These are phyloP conservation scores for Pungitius pungitius DNA, from an alignment of 2,113 vertebrate species.

Conservation along the genomic window DNA sequence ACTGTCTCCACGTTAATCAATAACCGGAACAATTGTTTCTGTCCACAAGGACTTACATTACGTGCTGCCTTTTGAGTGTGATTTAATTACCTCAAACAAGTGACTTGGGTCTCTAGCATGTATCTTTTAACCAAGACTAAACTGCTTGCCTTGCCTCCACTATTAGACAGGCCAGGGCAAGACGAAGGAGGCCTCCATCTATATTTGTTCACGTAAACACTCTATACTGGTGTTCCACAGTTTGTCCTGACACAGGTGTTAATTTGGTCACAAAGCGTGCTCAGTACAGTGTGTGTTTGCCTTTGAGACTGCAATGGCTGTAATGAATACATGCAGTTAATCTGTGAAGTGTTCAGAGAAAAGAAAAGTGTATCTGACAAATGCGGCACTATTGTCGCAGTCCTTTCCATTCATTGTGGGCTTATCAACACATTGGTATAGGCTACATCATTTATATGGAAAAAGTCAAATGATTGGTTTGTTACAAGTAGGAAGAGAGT, in stretches of 20 bases:
- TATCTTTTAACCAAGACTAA: conserved; percentile 19
- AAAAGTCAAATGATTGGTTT: conserved; percentile 27
- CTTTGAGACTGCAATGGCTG: conserved; percentile 4
- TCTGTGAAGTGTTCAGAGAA: conserved; percentile 27
- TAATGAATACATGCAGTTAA: conserved; percentile 15
- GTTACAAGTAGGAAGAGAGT: conserved; percentile 1
- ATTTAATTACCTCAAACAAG: background rate
- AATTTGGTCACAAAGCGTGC: conserved; percentile 53
- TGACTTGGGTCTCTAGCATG: background rate
- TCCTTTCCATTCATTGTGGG: conserved; percentile 22
- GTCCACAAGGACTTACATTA: background rate
- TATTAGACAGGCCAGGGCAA: conserved; percentile 30
- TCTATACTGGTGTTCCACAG: conserved; percentile 22
- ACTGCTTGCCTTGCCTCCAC: conserved; percentile 9
- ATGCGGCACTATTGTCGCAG: conserved; percentile 30
- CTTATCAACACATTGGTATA: conserved; percentile 37
- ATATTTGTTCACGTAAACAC: conserved; percentile 58
- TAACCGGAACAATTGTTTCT: background rate
- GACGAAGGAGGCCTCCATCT: conserved; percentile 37
- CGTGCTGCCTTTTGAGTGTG: background rate
- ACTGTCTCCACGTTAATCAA: background rate
- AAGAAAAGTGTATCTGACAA: conserved; percentile 28
- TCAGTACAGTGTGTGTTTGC: conserved; percentile 9
- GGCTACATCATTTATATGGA: conserved; percentile 1
- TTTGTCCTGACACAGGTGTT: conserved; percentile 46